Evolutionary conservation across 2,113 vertebrate species (phyloP), one percentile per base, ranked within the genome.

Genomic region (Prochilodus magdalenae): DNA sequence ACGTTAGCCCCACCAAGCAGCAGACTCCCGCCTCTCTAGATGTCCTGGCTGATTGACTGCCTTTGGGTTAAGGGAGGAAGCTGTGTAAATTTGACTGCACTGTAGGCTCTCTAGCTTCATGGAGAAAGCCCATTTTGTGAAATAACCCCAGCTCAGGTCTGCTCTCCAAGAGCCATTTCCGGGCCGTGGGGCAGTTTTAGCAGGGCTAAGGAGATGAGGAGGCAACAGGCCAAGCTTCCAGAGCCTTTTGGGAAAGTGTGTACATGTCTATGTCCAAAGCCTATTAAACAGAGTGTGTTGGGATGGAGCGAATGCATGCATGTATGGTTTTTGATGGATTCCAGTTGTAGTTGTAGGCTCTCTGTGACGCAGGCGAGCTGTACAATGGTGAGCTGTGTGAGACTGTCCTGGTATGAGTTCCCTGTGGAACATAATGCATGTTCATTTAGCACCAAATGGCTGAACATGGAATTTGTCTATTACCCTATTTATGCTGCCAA

Each of bases 111-210:
- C 57, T 57, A 62, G 73, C 33, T 40, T 24, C 30, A 60, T 30
- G 40, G 33, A 53, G 16, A 20, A 16, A 53, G 16, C 51, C 15
- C 11, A 53, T 16, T 53, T 53, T 53, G 51, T 16, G 51, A 20
- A 53, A 53, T 53, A 53, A 15, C 51, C 51, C 51, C 51, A 53
- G 5, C 51, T 27, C 62, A 65, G 27, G 12, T 26, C 62, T 3
- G 12, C 62, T 65, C 13, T 29, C 62, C 11, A 27, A 66, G 75
- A 66, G 63, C 29, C 27, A 18, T 77, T 65, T 53, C 47, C 44
- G 30, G 62, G 62, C 62, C 24, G 44, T n/a, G 55, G 62, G 44
- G 47, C 75, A 67, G 49, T 78, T 67, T 49, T 29, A 15, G 60
- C 12, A 13, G 27, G 24, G 59, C 3, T 62, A 27, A 24, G 44